Base-by-base conservation (phyloP, 2,888 invertebrate species). In the Stenichneumon culpator region DNA sequence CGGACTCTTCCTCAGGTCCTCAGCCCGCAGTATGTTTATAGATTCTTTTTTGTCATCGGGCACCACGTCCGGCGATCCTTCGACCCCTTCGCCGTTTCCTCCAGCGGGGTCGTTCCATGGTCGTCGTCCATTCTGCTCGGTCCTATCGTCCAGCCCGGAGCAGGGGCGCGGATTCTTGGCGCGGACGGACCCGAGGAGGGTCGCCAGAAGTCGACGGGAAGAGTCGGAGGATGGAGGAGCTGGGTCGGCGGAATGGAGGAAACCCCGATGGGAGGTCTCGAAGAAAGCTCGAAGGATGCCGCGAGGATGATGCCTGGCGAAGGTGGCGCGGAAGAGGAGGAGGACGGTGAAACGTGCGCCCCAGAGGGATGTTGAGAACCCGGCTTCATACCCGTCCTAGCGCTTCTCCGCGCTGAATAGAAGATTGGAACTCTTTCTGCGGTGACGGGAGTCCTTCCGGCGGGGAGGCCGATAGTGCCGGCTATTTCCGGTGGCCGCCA, bases 341-440 rank as follows among this genome's bases (percentile, higher is more conserved):
- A 89, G 19, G 83, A 79, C 82, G 60, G 68, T 47, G 50, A 72
- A 69, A 79, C 28, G 60, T 36, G 80, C 60, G 50, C 39, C 72
- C 78, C 50, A 52, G 67, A 50, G 79, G 75, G 32, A 52, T 65
- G 70, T 36, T 54, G 79, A 65, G 70, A 50, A 75, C 44, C 69
- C 69, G 74, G n/a, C 44, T 25, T 57, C 57, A 19, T 75, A 28
- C 36, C 50, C 60, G 60, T 16, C 78, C 25, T 14, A 1, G 60
- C 25, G 28, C 60, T 16, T 32, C 28, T 60, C 52, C 82, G 75
- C 79, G 84, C 87, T 93, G 93, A 93, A 94, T 93, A 92, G 93
- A 93, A 93, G 93, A 94, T 94, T 94, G 93, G 92, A 93, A 93
- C 91, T 93, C 93, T 93, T 94, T 93, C 92, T 93, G 92, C 88